Conservation (phyloP, 2,113 vertebrate species). For the Melospiza georgiana region DNA sequence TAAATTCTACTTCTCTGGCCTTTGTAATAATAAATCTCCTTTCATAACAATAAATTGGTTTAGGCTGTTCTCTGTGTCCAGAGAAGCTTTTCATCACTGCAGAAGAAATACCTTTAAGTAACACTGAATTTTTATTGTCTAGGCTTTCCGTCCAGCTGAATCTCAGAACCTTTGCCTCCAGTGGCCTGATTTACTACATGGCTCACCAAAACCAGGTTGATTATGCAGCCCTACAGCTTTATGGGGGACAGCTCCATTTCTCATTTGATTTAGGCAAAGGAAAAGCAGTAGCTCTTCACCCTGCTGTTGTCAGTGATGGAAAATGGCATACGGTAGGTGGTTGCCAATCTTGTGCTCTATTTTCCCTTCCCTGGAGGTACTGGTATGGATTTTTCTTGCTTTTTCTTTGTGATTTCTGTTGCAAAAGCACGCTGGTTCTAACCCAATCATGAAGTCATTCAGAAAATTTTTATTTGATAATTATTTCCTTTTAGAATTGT, state of each 20-base stretch:
- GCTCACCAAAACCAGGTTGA: constrained; percentile 88
- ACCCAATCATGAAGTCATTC: background rate
- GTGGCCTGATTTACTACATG: constrained; percentile 85
- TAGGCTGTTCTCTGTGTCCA: background rate
- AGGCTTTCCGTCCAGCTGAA: constrained; percentile 85
- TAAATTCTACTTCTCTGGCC: background rate
- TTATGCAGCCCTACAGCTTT: constrained; percentile 83
- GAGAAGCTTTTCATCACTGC: background rate
- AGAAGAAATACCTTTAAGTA: background rate
- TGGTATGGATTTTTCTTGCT: background rate
- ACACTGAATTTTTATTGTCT: constrained; percentile 10
- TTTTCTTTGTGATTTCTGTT: background rate
- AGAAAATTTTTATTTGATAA: background rate
- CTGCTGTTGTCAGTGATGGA: constrained; percentile 80
- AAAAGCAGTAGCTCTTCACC: constrained; percentile 77
- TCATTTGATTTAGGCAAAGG: constrained; percentile 90
- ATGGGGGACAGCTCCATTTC: constrained; percentile 78
- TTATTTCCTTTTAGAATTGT: background rate
- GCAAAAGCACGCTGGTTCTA: background rate
- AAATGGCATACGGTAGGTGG: constrained; percentile 87
- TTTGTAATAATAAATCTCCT: background rate
- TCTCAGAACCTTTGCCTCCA: constrained; percentile 82
- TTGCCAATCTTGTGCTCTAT: background rate
- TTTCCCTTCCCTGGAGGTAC: background rate
- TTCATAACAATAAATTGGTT: background rate